These are phyloP conservation scores for Hypolimnas misippus DNA, from an alignment of 2,888 invertebrate species.

Conservation along the genomic window DNA sequence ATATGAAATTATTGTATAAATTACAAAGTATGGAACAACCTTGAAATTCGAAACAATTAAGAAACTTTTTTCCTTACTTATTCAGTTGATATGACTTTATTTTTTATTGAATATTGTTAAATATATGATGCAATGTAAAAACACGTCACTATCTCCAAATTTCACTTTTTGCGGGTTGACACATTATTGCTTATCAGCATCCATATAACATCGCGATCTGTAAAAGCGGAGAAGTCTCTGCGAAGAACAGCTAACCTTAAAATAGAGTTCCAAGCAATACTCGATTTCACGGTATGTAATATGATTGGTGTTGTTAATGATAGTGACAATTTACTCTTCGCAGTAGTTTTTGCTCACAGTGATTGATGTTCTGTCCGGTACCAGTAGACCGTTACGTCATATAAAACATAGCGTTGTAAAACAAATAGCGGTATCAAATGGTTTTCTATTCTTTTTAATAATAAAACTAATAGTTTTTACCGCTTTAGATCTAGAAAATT, in stretches of 20 bases:
- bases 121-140: no score
- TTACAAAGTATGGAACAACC: no score
- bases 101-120: no score
- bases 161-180: no score
- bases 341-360: conserved; percentile 53
- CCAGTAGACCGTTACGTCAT: conserved; percentile 52
- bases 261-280: conserved; percentile 6
- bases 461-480: conserved; percentile 2
- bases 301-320: conserved; percentile 52
- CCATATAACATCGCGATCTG: no score
- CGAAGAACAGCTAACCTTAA: neutral
- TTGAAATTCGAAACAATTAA: no score
- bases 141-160: no score
- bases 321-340: conserved; percentile 42
- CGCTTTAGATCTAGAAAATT: conserved; percentile 13
- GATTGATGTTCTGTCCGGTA: conserved; percentile 43
- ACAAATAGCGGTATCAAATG: conserved; percentile 29
- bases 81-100: no score
- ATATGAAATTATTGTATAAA: no score
- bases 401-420: conserved; percentile 32
- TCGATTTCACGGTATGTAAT: conserved; percentile 16
- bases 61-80: no score
- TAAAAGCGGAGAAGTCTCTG: no score
- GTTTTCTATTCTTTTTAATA: conserved; percentile 22
- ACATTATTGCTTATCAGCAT: no score